Percentiles rank a stretch among this genome's conserved stretches.
phyloP scores from a whole-genome alignment of 2,888 invertebrate species.

The Limenitis camilla region DNA sequence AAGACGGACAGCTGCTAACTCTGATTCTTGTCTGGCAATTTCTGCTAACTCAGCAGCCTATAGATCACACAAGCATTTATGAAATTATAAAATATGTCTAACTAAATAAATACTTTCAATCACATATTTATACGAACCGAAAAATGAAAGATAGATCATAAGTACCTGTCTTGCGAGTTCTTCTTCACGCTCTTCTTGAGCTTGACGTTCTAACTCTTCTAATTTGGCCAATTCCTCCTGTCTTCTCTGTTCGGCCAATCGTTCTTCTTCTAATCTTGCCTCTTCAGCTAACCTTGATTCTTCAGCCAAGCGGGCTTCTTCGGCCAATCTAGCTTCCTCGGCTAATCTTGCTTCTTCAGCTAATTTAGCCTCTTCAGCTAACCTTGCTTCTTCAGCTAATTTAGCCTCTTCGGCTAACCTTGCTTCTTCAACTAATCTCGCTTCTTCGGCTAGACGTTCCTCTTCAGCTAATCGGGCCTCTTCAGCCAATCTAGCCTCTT shows the following conservation, averaged over 20 bases:
- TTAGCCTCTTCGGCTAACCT: constrained; percentile 54
- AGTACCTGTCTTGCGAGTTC: constrained; percentile 79
- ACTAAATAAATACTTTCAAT: too few species aligned
- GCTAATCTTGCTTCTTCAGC: constrained; percentile 40
- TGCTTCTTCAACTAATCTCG: constrained; percentile 52
- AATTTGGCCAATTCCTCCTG: constrained; percentile 67
- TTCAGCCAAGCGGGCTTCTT: too few species aligned
- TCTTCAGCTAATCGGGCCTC: constrained; percentile 67
- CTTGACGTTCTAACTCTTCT: constrained; percentile 76
- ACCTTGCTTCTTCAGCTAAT: constrained; percentile 65
- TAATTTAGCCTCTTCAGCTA: constrained; percentile 53
- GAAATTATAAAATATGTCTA: not conserved
- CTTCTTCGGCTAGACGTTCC: constrained; percentile 61
- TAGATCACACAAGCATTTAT: constrained; percentile 14
- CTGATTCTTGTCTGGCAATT: constrained; percentile 75
- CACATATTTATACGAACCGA: too few species aligned
- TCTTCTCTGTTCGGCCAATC: constrained; percentile 62
- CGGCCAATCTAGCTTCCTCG: constrained; percentile 44
- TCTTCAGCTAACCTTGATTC: constrained; percentile 35
- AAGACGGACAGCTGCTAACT: constrained; percentile 74
- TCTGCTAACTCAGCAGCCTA: constrained; percentile 82
- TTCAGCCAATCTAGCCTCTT: constrained; percentile 58
- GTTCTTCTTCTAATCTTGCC: constrained; percentile 48
- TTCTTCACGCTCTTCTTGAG: constrained; percentile 77
- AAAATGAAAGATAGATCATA: too few species aligned